Evolutionary conservation across 2,113 vertebrate species (phyloP).

Genomic region (Tyto alba): DNA sequence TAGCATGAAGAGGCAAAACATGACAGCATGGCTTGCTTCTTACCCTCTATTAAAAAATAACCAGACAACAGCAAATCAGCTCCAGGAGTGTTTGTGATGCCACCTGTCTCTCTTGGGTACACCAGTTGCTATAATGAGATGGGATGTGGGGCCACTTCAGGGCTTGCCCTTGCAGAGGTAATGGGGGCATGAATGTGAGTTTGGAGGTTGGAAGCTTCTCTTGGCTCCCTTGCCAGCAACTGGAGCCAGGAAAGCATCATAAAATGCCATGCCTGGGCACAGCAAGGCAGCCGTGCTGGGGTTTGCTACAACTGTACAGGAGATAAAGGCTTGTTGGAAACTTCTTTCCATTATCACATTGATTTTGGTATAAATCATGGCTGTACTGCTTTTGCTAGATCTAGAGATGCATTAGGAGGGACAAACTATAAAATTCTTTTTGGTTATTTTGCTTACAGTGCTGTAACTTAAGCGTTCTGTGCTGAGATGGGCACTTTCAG

Average conservation of each 20-base stretch:
- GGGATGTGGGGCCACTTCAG: background rate
- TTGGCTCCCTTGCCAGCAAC: background rate
- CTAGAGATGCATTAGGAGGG: background rate
- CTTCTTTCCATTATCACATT: background rate
- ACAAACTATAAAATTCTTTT: background rate
- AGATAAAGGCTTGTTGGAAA: background rate
- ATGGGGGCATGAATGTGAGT: background rate
- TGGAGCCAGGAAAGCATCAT: background rate
- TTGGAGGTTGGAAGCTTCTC: background rate
- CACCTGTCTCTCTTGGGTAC: conserved; percentile 25
- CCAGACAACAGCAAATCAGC: conserved; percentile 27
- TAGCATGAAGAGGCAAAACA: background rate
- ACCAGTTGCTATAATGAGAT: background rate
- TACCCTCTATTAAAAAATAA: conserved; percentile 51
- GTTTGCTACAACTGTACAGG: background rate
- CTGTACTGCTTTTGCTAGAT: background rate
- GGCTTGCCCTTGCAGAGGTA: background rate
- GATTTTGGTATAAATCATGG: background rate
- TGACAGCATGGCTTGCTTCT: background rate
- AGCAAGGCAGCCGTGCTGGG: background rate
- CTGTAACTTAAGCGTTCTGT: background rate
- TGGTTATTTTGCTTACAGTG: background rate
- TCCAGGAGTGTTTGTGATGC: background rate
- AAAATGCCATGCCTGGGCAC: background rate
- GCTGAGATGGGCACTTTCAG: conserved; percentile 34